Base-by-base conservation (phyloP, 2,888 invertebrate species). In the Rhodophaea formosa region DNA sequence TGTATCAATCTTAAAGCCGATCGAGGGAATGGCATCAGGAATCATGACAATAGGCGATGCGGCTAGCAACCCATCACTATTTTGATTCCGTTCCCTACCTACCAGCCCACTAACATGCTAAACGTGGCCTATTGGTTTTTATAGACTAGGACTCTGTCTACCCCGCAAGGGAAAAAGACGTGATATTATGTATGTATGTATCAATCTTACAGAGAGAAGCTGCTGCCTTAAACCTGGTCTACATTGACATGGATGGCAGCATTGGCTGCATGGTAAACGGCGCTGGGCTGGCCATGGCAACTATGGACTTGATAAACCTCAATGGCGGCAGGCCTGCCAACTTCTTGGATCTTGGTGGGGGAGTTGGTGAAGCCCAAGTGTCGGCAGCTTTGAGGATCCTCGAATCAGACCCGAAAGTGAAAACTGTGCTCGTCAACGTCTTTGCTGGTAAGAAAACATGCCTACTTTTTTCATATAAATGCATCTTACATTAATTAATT, bases 211-310 rank as follows among this genome's bases (percentile, higher is more conserved):
- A 92, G 92, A 94, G 96, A n/a, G 97, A 98, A 82, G 99, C 99
- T 14, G 93, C 96, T 6, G 94, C 95, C 71, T 93, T 95, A 69
- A 97, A 98, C 84, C 92, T 99, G 32, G 99, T 98, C 80, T 99
- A 99, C 84, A 98, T 99, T 68, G 96, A 96, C 67, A 95, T 99
- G 96, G 97, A 98, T 80, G 99, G 99, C 59, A 98, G 98, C 82
- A 99, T 99, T 80, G 99, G 99, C 56, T 98, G 93, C 62, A 91
- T 94, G 94, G 99, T 99, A 0, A 99, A 99, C 91, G 99, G 99
- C 16, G 99, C 99, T 66, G 99, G 99, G 0, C 92, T 99, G 56
- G 99, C 99, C 3, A 99, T 99, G 99, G 99, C 99, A 2, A 99
- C 99, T 7, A 99, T 99, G 99, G 99, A 99, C 80, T 97, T 99